A percentile compares a stretch with the other conserved stretches of the same genome.
Evolutionary conservation across 2,888 invertebrate species (phyloP).

Genomic region (Odontocolon sp.): DNA sequence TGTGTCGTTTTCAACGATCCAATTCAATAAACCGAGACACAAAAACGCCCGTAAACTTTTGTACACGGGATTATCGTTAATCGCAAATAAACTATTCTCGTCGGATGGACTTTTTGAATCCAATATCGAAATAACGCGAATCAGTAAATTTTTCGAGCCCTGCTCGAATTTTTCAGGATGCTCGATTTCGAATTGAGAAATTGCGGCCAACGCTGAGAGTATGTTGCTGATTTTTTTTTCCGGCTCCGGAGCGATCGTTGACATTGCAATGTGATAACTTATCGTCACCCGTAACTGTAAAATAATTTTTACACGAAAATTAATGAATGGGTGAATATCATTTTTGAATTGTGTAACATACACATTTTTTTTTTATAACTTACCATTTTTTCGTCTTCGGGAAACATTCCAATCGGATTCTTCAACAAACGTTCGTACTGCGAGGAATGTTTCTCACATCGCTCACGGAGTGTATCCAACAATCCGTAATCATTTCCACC

Average conservation of each 20-base stretch:
- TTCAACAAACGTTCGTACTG: slow-evolving; percentile 65
- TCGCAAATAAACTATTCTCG: slow-evolving; percentile 67
- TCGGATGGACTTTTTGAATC: slow-evolving; percentile 64
- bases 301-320: too few species aligned
- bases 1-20: slow-evolving; percentile 62
- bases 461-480: slow-evolving; percentile 63
- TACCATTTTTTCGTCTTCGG: slow-evolving; percentile 45
- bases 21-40: slow-evolving; percentile 71
- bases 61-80: slow-evolving; percentile 56
- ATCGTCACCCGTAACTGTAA: slow-evolving; percentile 69
- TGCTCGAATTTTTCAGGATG: slow-evolving; percentile 50
- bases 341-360: too few species aligned
- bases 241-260: slow-evolving; percentile 61
- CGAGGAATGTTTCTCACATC: slow-evolving; percentile 50
- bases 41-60: slow-evolving; percentile 75
- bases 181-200: slow-evolving; percentile 68
- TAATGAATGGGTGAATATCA: too few species aligned
- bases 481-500: slow-evolving; percentile 61
- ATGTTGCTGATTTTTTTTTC: slow-evolving; percentile 68
- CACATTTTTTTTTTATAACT: too few species aligned
- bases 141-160: slow-evolving; percentile 57
- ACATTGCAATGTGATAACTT: slow-evolving; percentile 71
- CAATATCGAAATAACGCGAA: slow-evolving; percentile 66
- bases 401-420: slow-evolving; percentile 23
- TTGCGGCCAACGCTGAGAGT: slow-evolving; percentile 64